A percentile compares a stretch with the other conserved stretches of the same genome.
These are phyloP conservation scores for Clitarchus hookeri DNA, from an alignment of 2,888 invertebrate species.

Conservation along the genomic window DNA sequence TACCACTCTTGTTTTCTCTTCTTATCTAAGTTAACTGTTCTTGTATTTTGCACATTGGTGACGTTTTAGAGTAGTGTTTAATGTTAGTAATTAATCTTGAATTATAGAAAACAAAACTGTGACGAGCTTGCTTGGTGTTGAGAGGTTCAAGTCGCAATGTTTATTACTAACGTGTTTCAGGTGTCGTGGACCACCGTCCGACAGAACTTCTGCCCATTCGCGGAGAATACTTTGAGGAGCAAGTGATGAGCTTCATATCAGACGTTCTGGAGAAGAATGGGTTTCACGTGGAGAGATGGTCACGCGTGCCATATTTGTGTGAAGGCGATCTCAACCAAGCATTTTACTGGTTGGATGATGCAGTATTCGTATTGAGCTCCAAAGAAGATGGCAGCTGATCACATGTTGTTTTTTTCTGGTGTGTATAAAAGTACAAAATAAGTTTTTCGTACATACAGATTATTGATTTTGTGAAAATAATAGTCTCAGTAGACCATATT, in stretches of 20 bases:
- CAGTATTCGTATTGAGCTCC: slow-evolving; percentile 72
- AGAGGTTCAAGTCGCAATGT: slow-evolving; percentile 31
- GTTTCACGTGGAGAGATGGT: slow-evolving; percentile 81
- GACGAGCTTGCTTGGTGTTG: no score
- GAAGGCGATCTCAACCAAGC: slow-evolving; percentile 93
- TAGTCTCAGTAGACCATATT: no score
- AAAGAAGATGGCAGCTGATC: background rate
- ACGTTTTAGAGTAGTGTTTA: no score
- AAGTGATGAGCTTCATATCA: slow-evolving; percentile 71
- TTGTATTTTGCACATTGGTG: no score
- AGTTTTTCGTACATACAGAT: no score
- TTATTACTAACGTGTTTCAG: slow-evolving; percentile 52
- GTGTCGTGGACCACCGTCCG: slow-evolving; percentile 71
- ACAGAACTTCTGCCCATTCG: slow-evolving; percentile 69
- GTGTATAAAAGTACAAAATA: no score
- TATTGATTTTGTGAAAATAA: no score
- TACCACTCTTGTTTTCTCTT: no score
- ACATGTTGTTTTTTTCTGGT: no score
- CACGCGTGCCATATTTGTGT: slow-evolving; percentile 92
- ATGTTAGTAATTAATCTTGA: no score
- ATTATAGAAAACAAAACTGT: no score
- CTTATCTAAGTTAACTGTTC: no score
- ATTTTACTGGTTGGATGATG: slow-evolving; percentile 90
- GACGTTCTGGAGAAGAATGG: slow-evolving; percentile 68
- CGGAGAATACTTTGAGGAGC: slow-evolving; percentile 75